A percentile compares a stretch with the other conserved stretches of the same genome.
These are phyloP conservation scores for Petromus typicus DNA, from an alignment of 2,113 vertebrate genomes.

Conservation along the genomic window DNA sequence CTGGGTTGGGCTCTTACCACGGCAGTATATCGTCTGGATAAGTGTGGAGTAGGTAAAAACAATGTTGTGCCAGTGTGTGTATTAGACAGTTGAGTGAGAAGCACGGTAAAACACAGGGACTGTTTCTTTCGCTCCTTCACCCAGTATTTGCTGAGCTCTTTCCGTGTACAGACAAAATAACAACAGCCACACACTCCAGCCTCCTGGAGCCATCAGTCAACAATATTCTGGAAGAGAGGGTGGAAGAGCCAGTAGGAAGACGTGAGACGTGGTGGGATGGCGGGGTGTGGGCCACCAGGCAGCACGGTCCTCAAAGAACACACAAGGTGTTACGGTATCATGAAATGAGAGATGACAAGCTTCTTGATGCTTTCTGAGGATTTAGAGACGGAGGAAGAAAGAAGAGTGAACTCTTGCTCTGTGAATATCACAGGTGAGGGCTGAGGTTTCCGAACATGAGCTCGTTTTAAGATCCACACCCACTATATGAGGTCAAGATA, in stretches of 20 bases:
- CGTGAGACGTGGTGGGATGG: background rate
- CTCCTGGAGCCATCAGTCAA: background rate
- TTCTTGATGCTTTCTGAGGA: background rate
- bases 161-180: background rate
- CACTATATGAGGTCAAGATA: background rate
- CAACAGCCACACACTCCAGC: background rate
- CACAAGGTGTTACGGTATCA: background rate
- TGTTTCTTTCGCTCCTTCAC: background rate
- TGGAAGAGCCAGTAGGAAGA: background rate
- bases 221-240: background rate
- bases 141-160: background rate
- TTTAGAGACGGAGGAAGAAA: background rate
- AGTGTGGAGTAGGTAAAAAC: background rate
- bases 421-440: background rate
- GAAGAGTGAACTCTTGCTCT: background rate
- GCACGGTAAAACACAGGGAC: background rate
- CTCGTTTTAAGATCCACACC: background rate
- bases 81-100: background rate
- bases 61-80: background rate
- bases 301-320: background rate
- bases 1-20: background rate
- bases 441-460: background rate
- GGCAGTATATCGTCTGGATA: background rate
- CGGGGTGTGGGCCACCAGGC: background rate
- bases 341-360: background rate